A percentile compares a stretch with the other conserved stretches of the same genome.
Conservation (phyloP, 23 tunicate genomes). For the Trididemnum nubilum region DNA sequence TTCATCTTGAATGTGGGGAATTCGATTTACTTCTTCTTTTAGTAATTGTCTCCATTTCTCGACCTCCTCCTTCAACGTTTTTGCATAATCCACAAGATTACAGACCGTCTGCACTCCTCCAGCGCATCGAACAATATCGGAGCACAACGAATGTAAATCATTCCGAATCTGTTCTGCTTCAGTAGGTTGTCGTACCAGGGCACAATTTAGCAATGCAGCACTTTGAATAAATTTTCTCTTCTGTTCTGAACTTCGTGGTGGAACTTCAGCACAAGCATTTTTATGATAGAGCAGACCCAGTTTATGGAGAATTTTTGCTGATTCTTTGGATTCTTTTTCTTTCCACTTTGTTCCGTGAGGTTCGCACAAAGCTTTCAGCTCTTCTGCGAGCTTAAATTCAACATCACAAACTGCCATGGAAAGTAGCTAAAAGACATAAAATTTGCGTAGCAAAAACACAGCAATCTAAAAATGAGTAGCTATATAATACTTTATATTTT, state of each 20-base stretch:
- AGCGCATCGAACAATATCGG: neutral
- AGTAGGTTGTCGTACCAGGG: neutral
- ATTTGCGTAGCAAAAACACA: too few species aligned
- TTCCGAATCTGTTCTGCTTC: too few species aligned
- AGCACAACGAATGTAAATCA: neutral
- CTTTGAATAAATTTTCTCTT: neutral
- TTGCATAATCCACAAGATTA: neutral
- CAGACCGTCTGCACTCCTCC: neutral
- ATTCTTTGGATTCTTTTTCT: neutral
- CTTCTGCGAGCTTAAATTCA: too few species aligned
- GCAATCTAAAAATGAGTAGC: too few species aligned
- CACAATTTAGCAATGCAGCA: constrained; percentile 13
- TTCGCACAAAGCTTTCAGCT: neutral
- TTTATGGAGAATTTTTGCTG: constrained; percentile 19
- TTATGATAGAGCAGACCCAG: neutral
- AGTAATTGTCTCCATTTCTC: neutral
- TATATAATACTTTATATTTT: too few species aligned
- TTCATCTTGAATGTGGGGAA: neutral
- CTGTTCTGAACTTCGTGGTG: neutral
- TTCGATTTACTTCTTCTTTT: neutral
- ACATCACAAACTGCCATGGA: too few species aligned
- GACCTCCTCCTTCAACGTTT: neutral
- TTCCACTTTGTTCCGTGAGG: neutral
- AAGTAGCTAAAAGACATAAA: too few species aligned
- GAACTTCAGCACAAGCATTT: neutral